Evolutionary conservation across 2,797 vertebrate species (phyloP).

Genomic region (Pangasius sanitwongsei): DNA sequence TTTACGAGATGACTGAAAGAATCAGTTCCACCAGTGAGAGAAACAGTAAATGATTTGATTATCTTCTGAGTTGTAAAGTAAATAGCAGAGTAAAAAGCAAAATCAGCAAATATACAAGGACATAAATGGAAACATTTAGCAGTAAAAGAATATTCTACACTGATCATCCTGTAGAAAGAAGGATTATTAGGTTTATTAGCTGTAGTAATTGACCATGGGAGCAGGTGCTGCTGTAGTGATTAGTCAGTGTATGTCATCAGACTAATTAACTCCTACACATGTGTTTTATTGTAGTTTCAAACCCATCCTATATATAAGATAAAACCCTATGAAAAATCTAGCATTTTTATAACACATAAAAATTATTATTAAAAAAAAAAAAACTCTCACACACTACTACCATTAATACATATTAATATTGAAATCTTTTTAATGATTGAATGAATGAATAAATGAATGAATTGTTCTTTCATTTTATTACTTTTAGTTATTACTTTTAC

Average conservation of each 20-base stretch:
- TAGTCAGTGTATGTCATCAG: neutral
- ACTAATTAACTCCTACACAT: neutral
- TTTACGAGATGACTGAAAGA: neutral
- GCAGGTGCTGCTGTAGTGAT: neutral
- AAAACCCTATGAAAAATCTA: neutral
- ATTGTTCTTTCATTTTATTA: neutral
- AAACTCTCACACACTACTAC: neutral
- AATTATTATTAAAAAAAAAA: neutral
- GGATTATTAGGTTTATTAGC: neutral
- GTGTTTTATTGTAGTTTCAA: neutral
- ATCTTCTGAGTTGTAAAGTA: neutral
- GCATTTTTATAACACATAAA: neutral
- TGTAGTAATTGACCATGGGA: neutral
- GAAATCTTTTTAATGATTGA: neutral
- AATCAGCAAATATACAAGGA: neutral
- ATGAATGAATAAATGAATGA: neutral
- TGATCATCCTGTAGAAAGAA: neutral
- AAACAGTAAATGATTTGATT: neutral
- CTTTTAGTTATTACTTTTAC: neutral
- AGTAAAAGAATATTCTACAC: neutral
- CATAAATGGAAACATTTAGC: neutral
- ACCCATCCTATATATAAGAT: neutral
- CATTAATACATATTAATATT: neutral
- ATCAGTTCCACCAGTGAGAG: constrained; percentile 20
- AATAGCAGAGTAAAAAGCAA: neutral